Conservation (phyloP, 2,797 vertebrate species). For the Nyctalus aviator region DNA sequence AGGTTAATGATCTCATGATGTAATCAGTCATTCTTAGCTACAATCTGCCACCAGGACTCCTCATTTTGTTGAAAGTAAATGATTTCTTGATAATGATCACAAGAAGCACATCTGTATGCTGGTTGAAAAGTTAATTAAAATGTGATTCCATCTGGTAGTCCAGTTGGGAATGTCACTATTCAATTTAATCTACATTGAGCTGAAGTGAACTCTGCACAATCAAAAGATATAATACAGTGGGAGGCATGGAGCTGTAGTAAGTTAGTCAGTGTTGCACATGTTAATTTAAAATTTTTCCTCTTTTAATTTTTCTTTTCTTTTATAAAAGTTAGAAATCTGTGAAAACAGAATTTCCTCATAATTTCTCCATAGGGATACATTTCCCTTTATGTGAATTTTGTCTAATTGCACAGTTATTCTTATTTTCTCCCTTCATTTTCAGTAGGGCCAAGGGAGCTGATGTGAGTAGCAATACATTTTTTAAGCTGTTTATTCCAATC, state of each 20-base stretch:
- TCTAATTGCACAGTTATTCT: not conserved
- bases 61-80: conserved; percentile 72
- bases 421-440: not conserved
- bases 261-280: conserved; percentile 45
- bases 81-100: conserved; percentile 75
- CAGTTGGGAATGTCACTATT: conserved; percentile 85
- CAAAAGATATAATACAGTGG: conserved; percentile 76
- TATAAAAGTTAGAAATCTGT: not conserved
- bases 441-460: not conserved
- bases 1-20: conserved; percentile 63
- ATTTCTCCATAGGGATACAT: not conserved
- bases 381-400: not conserved
- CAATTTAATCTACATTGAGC: conserved; percentile 81
- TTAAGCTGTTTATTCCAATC: not conserved
- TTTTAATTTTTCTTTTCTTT: conserved; percentile 1
- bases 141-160: conserved; percentile 82
- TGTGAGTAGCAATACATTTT: not conserved
- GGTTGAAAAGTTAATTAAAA: conserved; percentile 84
- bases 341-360: not conserved
- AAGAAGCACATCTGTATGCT: conserved; percentile 80
- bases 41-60: conserved; percentile 52
- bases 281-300: conserved; percentile 56
- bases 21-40: conserved; percentile 69
- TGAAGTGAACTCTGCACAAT: conserved; percentile 84
- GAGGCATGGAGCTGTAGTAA: conserved; percentile 54